These are phyloP conservation scores for Abrostola triplasia DNA, from an alignment of 2,888 invertebrate genomes.

Conservation along the genomic window DNA sequence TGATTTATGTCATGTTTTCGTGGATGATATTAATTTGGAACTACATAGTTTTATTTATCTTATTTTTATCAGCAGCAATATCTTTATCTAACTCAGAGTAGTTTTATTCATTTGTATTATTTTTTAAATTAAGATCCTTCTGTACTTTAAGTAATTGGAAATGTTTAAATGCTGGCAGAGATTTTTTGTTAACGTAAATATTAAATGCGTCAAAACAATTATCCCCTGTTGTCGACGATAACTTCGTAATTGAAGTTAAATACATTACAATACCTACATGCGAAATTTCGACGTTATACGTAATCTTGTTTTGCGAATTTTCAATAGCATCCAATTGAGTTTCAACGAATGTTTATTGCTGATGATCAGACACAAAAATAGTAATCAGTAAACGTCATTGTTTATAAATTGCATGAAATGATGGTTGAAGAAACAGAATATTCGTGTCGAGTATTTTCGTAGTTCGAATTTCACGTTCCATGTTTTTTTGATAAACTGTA, in stretches of 20 bases:
- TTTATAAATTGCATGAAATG: neutral
- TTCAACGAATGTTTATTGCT: neutral
- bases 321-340: slow-evolving; percentile 1
- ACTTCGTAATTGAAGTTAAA: neutral
- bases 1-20: neutral
- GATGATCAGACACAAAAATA: neutral
- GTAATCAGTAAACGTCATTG: neutral
- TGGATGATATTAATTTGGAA: neutral
- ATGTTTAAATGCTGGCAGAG: no score
- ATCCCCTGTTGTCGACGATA: neutral
- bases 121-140: neutral
- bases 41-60: neutral
- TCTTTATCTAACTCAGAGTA: neutral
- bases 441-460: no score
- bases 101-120: neutral
- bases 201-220: neutral
- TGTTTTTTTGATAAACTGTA: no score
- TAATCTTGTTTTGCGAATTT: slow-evolving; percentile 1
- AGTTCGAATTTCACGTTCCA: no score
- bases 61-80: neutral
- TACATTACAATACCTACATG: neutral
- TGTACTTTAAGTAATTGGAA: neutral
- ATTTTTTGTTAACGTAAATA: no score
- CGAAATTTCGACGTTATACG: neutral
- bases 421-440: neutral